These are phyloP conservation scores for Hemichromis elongatus DNA, from an alignment of 2,113 vertebrate species.

Conservation along the genomic window DNA sequence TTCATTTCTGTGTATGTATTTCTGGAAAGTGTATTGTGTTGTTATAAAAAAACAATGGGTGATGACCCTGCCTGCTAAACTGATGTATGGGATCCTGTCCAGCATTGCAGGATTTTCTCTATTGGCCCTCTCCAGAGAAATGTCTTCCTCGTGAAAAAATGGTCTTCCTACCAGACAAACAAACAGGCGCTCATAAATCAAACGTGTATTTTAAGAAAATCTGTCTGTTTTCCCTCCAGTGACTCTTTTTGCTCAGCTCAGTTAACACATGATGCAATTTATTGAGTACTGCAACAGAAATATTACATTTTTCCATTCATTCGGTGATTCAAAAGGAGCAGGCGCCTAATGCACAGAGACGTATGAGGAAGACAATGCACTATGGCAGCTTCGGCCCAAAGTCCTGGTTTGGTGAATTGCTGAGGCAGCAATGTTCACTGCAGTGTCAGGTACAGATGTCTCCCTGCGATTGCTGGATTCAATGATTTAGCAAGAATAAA, in stretches of 20 bases:
- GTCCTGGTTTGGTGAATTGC: conserved; percentile 16
- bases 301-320: conserved; percentile 15
- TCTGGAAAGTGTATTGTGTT: neutral
- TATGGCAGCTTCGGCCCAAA: conserved; percentile 35
- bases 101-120: neutral
- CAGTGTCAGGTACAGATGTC: conserved; percentile 18
- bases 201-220: conserved; percentile 22
- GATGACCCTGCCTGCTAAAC: neutral
- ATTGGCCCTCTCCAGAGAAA: conserved; percentile 3
- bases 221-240: neutral
- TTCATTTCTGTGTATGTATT: neutral
- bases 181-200: conserved; percentile 24
- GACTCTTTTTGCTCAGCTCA: neutral
- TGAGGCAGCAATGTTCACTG: conserved; percentile 33
- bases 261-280: neutral
- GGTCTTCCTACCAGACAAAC: neutral
- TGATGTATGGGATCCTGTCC: conserved; percentile 23
- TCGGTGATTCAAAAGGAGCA: neutral
- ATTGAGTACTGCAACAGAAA: conserved; percentile 23
- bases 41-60: neutral
- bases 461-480: conserved; percentile 7
- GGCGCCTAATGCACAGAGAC: conserved; percentile 1
- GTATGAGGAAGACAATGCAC: conserved; percentile 19
- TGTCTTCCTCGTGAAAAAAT: neutral
- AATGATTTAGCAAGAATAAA: conserved; percentile 29